A percentile compares a stretch with the other conserved stretches of the same genome.
phyloP scores from a whole-genome alignment of 2,888 invertebrate species.

The Cotesia congregata region DNA sequence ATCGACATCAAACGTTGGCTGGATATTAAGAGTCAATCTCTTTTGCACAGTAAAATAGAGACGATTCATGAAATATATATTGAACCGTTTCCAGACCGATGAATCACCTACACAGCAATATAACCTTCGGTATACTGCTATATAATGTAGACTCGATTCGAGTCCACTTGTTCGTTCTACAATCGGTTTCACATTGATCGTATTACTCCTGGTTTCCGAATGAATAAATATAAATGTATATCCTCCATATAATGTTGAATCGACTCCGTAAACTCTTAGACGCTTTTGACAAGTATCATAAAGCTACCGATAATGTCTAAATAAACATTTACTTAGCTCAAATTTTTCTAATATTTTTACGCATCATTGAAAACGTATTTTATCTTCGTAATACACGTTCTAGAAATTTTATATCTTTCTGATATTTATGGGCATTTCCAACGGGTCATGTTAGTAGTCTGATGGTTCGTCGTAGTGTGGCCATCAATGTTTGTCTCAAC shows the following conservation, averaged over 20 bases:
- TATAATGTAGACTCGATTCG: background rate
- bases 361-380: background rate
- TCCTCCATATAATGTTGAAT: background rate
- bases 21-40: background rate
- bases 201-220: constrained; percentile 9
- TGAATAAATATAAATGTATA: constrained; percentile 9
- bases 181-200: constrained; percentile 5
- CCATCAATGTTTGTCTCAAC: too few species aligned
- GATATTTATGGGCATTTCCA: too few species aligned
- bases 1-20: background rate
- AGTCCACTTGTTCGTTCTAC: constrained; percentile 10
- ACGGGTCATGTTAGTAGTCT: too few species aligned
- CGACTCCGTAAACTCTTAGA: background rate
- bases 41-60: background rate
- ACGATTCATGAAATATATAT: constrained; percentile 9
- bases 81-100: constrained; percentile 24
- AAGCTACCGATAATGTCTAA: background rate
- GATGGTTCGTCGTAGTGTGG: too few species aligned
- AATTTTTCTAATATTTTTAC: background rate
- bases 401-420: too few species aligned
- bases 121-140: background rate
- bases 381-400: too few species aligned
- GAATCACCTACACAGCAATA: background rate
- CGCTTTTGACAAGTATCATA: background rate
- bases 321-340: background rate